Base-by-base conservation (phyloP, 1,140 invertebrate species). In the Mesaphorura yosii region DNA sequence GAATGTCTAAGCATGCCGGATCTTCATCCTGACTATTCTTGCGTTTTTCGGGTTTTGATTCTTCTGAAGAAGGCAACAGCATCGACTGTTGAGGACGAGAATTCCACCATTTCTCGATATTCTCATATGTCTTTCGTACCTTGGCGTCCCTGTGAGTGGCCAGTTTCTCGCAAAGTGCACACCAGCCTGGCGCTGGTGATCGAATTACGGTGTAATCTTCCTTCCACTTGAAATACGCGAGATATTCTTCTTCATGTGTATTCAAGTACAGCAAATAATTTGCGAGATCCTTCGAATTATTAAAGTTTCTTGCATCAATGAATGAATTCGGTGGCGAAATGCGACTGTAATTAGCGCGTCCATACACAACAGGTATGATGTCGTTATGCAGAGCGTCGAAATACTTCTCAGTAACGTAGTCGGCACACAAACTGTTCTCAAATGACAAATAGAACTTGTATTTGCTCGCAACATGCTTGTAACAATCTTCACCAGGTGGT, bases 331-430 rank as follows among this genome's bases (percentile, higher is more conserved):
- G 64, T 25, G 73, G 72, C 10, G 65, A 65, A 17, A 69, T 23
- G 4, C 17, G 6, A 2, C 47, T 26, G 52, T 71, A 74, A 60
- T 72, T 63, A 6, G 64, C 65, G 4, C 63, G 44, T 20, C 62
- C 62, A 27, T 53, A 58, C 0, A 62, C 60, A 61, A 64, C 64
- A 38, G 49, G 67, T 56, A 51, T 66, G 58, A 51, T 65, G 53
- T 7, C 62, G 46, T n/a, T 20, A 10, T 14, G 20, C 15, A 58
- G 25, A 1, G 52, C 37, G 2, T 48, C 28, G 34, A 48, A 62
- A 45, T 69, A 62, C 48, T 72, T 72, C 52, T 72, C 70, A 2
- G 70, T 72, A 0, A 70, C 65, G 54, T 73, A 71, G 54, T 72
- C 69, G 22, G 51, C 55, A 53, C 71, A 73, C 12, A 68, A 40